phyloP scores from a whole-genome alignment of 2,113 vertebrate species.

The Ginglymostoma cirratum region DNA sequence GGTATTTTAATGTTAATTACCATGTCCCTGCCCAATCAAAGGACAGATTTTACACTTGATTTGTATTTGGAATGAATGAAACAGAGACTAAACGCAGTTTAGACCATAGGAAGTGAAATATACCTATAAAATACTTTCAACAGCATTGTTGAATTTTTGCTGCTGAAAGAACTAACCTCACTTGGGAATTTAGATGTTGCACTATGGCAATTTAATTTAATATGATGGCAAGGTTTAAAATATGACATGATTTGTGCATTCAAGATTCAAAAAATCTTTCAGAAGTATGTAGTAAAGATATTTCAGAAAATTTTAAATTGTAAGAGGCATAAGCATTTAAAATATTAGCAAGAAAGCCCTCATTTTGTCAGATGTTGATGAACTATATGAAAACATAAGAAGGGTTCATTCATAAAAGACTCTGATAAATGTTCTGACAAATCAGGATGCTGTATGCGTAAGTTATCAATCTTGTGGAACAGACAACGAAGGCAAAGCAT shows the following conservation, averaged over 20 bases:
- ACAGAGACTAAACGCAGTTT: neutral
- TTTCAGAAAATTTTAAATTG: neutral
- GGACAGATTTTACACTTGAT: neutral
- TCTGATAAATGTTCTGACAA: neutral
- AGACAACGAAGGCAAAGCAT: neutral
- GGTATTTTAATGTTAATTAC: slow-evolving; percentile 20
- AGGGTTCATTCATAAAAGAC: neutral
- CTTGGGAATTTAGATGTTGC: neutral
- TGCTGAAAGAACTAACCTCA: neutral
- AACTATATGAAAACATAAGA: neutral
- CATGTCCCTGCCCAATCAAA: neutral
- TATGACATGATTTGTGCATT: neutral
- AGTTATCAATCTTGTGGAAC: neutral
- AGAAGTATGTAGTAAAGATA: neutral
- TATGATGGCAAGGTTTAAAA: neutral
- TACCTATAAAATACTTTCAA: neutral
- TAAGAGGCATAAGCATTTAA: neutral
- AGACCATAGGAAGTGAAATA: neutral
- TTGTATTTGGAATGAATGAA: neutral
- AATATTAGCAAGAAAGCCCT: neutral
- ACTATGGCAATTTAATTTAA: neutral
- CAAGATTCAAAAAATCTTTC: neutral
- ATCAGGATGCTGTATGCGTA: neutral
- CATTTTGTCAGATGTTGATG: neutral
- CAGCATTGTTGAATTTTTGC: neutral